Base-by-base conservation (phyloP, 2,797 vertebrate species). In the Periophthalmus magnuspinnatus region DNA sequence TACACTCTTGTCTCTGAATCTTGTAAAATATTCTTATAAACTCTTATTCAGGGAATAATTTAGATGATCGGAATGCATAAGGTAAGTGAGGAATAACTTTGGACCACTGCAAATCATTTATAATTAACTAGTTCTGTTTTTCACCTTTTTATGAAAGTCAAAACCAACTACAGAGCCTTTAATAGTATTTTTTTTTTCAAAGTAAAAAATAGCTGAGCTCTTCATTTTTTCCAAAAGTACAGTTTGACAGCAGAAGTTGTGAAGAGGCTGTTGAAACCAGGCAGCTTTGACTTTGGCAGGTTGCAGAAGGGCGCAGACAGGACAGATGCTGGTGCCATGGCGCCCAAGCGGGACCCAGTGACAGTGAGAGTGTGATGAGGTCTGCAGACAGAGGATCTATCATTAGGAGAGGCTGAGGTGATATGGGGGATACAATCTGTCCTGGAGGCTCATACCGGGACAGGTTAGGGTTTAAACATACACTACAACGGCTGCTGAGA, bases 351-450 rank as follows among this genome's bases (percentile, higher is more conserved):
- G 36, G 72, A 70, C 60, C 60, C 68, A 68, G 69, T 75, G 79
- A 85, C 78, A 76, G 75, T 80, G 66, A 81, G 73, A 32, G 70
- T 74, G 78, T 80, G 82, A 89, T 78, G 83, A 77, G 70, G 86
- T 74, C 67, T 78, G 72, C 60, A 77, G 75, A 65, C 81, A 84
- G 78, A 86, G 78, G 78, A 68, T 21, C 67, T 75, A 70, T 83
- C 64, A 47, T 90, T 81, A 80, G 78, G 81, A 80, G 80, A 78
- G 81, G 68, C 71, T 84, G 77, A 77, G 41, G 41, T 45, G 41
- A 45, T 11, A 45, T 22, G 41, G 67, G 82, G 76, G 74, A 88
- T 63, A 69, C 52, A 80, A 82, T 89, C 77, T 54, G 76, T 79
- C 75, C 70, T 75, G 78, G 58, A 63, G 63, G 71, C 21, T 57